Base-by-base conservation (phyloP, 2,113 vertebrate species). In the Lutjanus erythropterus region DNA sequence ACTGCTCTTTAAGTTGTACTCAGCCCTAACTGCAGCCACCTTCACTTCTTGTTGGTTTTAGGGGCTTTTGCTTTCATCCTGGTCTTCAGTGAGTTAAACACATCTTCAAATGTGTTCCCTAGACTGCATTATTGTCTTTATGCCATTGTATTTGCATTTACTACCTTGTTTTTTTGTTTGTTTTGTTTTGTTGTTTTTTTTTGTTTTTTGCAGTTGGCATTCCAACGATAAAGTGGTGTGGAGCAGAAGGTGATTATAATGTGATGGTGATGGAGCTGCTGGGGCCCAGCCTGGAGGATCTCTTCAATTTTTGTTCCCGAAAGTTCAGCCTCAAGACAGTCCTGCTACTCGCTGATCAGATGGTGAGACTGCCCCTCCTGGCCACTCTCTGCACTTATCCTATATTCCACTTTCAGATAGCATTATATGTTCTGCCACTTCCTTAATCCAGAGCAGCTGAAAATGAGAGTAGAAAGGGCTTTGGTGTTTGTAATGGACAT, bases 181-280 rank as follows among this genome's bases (percentile, higher is more conserved):
- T n/a, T n/a, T n/a, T n/a, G n/a, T n/a, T n/a, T n/a, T n/a, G n/a
- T n/a, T n/a, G n/a, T n/a, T n/a, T n/a, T n/a, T n/a, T n/a, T n/a
- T n/a, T n/a, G n/a, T n/a, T n/a, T n/a, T 89, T 47, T 91, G 39
- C 87, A 98, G 97, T 99, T 90, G 97, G 97, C 66, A 98, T 99
- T 90, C 97, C 97, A 31, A 97, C 96, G 60, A 98, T 99, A 86
- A 97, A 98, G 80, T 99, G 97, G 97, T 99, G 97, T 31, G 97
- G 97, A 41, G 97, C 97, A 1, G 97, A 98, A 92, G 97, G 97
- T 0, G 97, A 98, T 89, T 99, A 99, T 92, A 99, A 99, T 0
- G 97, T 99, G 86, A 99, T 99, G 97, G 97, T 99, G 84, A 98
- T 99, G 97, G 97, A 99, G 89, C 92, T 98, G 58, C 84, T 98